Conservation (phyloP, 2,113 vertebrate species). For the Rhizomys pruinosus region DNA sequence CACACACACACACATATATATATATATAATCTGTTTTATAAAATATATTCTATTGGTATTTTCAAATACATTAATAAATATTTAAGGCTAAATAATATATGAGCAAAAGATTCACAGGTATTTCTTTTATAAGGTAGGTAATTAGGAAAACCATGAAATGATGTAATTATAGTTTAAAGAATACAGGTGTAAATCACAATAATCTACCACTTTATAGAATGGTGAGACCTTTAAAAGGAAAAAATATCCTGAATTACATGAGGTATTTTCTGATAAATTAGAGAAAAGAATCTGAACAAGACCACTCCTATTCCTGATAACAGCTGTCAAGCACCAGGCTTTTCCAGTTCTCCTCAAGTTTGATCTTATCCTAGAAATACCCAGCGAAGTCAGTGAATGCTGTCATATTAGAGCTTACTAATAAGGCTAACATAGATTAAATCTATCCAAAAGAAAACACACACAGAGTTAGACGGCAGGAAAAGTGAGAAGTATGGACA, state of each 20-base stretch:
- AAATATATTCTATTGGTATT: neutral
- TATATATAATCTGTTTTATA: too few relatives aligned
- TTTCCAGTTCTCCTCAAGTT: neutral
- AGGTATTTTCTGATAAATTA: slow-evolving; percentile 2
- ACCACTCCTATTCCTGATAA: neutral
- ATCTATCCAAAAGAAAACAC: neutral
- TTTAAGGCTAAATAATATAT: slow-evolving; percentile 1
- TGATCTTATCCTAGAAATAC: neutral
- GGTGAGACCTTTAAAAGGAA: neutral
- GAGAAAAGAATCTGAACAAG: neutral
- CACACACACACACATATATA: neutral
- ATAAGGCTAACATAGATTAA: neutral
- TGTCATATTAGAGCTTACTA: neutral
- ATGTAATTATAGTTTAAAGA: neutral
- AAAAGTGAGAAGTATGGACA: neutral
- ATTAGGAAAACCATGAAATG: neutral
- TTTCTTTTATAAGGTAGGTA: neutral
- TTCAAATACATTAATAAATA: neutral
- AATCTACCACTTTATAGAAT: neutral
- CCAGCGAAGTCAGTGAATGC: neutral
- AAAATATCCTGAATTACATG: neutral
- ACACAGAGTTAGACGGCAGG: neutral
- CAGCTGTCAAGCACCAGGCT: neutral
- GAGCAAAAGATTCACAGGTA: neutral
- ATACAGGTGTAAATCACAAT: neutral